Percentiles rank a stretch among this genome's conserved stretches.
phyloP scores from a whole-genome alignment of 2,888 invertebrate species.

The Diachrysia chrysitis region DNA sequence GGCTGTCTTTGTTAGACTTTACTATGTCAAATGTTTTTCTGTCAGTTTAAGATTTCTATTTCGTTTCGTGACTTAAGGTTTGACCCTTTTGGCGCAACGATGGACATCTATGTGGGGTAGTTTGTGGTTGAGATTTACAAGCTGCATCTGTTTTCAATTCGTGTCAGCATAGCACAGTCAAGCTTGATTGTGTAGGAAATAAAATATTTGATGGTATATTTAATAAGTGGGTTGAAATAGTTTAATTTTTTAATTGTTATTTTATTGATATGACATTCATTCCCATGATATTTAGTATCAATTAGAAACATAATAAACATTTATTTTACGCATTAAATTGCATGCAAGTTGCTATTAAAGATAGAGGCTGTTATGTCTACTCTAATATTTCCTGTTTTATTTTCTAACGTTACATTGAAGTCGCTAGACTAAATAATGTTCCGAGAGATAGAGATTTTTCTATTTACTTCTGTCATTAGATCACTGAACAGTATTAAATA shows the following conservation, averaged over 20 bases:
- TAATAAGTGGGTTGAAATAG: neutral
- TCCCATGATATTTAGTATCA: constrained; percentile 26
- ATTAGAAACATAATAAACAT: constrained; percentile 44
- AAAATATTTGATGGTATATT: neutral
- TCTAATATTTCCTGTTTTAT: neutral
- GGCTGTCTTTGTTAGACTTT: constrained; percentile 75
- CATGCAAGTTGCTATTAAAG: no score
- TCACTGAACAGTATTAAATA: neutral
- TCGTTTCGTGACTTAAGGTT: constrained; percentile 30
- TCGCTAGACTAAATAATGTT: neutral
- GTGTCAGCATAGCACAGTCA: neutral
- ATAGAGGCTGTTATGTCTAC: neutral
- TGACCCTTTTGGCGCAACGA: neutral
- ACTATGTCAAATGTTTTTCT: constrained; percentile 51
- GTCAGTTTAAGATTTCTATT: constrained; percentile 45
- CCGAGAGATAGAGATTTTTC: neutral
- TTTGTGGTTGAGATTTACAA: no score
- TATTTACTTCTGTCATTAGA: neutral
- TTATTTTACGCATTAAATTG: constrained; percentile 9
- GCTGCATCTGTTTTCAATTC: neutral
- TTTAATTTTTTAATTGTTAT: constrained; percentile 21
- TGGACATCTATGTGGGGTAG: neutral
- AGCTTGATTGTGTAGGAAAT: neutral
- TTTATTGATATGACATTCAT: constrained; percentile 40
- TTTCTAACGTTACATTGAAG: neutral